Percentiles rank a stretch among this genome's conserved stretches.
Evolutionary conservation across 2,888 invertebrate genomes (phyloP).

Genomic region (Epinotia demarniana): DNA sequence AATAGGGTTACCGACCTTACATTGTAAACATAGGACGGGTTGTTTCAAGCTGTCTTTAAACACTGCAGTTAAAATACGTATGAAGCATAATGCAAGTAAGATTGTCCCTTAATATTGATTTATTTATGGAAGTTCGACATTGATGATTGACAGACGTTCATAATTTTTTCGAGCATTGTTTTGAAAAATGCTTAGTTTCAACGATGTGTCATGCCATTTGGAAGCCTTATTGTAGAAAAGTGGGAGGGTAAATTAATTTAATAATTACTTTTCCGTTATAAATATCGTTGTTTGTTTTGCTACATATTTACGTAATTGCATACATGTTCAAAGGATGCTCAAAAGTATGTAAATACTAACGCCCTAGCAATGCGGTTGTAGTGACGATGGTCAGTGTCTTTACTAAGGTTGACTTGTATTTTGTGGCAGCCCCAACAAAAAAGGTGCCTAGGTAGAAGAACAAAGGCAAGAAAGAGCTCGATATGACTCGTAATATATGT

Average conservation of each 20-base stretch:
- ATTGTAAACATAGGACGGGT: not conserved
- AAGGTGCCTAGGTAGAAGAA: slow-evolving; percentile 26
- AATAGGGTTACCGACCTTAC: slow-evolving; percentile 21
- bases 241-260: not conserved
- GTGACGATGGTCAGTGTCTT: not conserved
- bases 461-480: slow-evolving; percentile 41
- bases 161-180: not conserved
- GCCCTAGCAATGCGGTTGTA: not conserved
- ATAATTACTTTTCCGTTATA: not conserved
- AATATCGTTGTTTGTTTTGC: not conserved
- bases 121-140: not conserved
- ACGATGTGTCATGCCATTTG: not conserved
- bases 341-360: not conserved
- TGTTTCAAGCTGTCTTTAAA: not conserved
- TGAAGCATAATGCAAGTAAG: too few relatives aligned
- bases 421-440: slow-evolving; percentile 20
- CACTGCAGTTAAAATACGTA: not conserved
- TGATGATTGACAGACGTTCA: not conserved
- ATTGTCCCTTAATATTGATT: too few relatives aligned
- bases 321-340: not conserved
- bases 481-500: slow-evolving; percentile 50
- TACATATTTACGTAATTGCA: not conserved
- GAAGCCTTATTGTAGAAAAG: not conserved
- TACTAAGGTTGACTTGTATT: not conserved
- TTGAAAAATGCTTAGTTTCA: not conserved